Conservation (phyloP, 2,797 vertebrate genomes). For the Eulemur coronatus region DNA sequence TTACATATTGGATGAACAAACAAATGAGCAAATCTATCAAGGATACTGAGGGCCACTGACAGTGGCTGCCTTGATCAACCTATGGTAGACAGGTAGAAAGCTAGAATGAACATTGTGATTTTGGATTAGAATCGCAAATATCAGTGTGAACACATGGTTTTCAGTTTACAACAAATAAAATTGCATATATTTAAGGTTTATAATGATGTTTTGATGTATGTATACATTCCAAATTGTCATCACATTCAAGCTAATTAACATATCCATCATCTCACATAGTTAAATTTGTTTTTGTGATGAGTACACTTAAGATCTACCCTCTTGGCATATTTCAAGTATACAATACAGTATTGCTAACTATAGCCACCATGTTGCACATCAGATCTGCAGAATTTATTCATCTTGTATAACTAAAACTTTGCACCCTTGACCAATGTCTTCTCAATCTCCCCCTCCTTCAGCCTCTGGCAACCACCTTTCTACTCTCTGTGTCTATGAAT, state of each 20-base stretch:
- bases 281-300: neutral
- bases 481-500: neutral
- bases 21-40: neutral
- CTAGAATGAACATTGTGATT: neutral
- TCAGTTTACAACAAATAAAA: neutral
- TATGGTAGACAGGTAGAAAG: neutral
- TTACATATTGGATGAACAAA: neutral
- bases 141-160: neutral
- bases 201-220: neutral
- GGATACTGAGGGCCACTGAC: neutral
- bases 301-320: neutral
- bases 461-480: neutral
- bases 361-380: neutral
- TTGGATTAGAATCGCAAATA: neutral
- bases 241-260: neutral
- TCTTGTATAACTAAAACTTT: neutral
- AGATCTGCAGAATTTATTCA: neutral
- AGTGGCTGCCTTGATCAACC: neutral
- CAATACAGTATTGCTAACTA: neutral
- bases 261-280: neutral
- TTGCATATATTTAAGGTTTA: neutral
- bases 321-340: neutral
- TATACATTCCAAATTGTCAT: neutral
- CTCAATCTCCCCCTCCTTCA: neutral
- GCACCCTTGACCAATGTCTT: neutral